phyloP scores from a whole-genome alignment of 2,888 invertebrate genomes.

The Smittia sp. region DNA sequence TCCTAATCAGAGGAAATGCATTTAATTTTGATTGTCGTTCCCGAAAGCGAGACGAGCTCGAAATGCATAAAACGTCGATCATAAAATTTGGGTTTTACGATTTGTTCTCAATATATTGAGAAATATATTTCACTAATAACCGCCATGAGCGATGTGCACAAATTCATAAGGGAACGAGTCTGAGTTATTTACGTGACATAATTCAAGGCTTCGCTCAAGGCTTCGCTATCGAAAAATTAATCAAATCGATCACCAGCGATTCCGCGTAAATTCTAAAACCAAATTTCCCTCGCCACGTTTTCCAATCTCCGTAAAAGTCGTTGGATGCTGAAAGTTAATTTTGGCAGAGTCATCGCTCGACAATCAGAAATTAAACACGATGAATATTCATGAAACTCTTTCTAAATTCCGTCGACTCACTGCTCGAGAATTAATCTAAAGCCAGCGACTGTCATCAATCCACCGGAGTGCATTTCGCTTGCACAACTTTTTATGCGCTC shows the following conservation, averaged over 20 bases:
- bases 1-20: conserved; percentile 3
- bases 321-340: not conserved
- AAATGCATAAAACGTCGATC: not conserved
- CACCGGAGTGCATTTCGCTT: not conserved
- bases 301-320: not conserved
- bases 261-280: no score
- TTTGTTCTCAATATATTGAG: not conserved
- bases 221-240: no score
- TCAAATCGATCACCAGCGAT: no score
- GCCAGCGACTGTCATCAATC: not conserved
- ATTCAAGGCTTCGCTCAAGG: no score
- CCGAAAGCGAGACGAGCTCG: not conserved
- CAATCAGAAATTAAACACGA: not conserved
- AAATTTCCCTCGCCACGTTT: no score
- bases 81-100: not conserved
- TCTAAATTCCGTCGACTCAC: not conserved
- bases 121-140: conserved; percentile 16
- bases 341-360: not conserved
- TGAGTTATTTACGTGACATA: no score
- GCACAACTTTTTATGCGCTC: no score
- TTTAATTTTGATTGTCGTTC: not conserved
- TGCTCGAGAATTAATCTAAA: not conserved
- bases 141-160: conserved; percentile 5
- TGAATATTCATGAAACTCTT: conserved; percentile 9
- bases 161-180: not conserved